Base-by-base conservation (phyloP, 2,113 vertebrate genomes). In the Urocolius indicus region DNA sequence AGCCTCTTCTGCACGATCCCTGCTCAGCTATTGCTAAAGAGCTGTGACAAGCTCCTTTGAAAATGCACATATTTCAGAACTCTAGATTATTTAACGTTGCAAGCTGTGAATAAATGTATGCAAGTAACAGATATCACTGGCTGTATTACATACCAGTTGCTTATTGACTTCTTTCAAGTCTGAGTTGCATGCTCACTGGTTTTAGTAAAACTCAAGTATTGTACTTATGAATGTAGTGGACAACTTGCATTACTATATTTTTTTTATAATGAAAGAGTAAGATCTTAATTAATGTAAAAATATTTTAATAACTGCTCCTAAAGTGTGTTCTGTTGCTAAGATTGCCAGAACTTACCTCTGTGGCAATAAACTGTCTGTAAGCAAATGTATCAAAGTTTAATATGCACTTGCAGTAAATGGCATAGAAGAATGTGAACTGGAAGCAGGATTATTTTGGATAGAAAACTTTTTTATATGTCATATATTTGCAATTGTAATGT, bases 71-170 rank as follows among this genome's bases (percentile, higher is more conserved):
- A 38, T 97, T 92, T 97, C 85, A 97, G 81, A 97, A 86, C 67
- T 84, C 55, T 95, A 82, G 74, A 43, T 93, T 96, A 92, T 95
- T 95, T 87, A 86, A 92, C 62, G 55, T 87, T 85, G 89, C 94
- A 96, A 97, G 87, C 97, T 98, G 97, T 98, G 98, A 98, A 98
- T 97, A 96, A 97, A 93, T 87, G 65, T 96, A 90, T 98, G 83
- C 94, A 84, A 93, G 32, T 83, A 88, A 78, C 66, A 34, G 89
- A 43, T 93, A 93, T 94, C 65, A 87, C 51, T 90, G 92, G 68
- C 77, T 87, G n/a, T 94, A 92, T 94, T 94, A 97, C 94, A 79
- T 95, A 91, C 78, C 48, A 87, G 38, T 93, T 96, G 74, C 52
- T 89, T 93, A 80, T 43, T 95, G 91, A 92, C 65, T 94, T 94